Evolutionary conservation across 2,888 invertebrate species (phyloP), one percentile per base, ranked within the genome.

Genomic region (Phytoseiulus persimilis): DNA sequence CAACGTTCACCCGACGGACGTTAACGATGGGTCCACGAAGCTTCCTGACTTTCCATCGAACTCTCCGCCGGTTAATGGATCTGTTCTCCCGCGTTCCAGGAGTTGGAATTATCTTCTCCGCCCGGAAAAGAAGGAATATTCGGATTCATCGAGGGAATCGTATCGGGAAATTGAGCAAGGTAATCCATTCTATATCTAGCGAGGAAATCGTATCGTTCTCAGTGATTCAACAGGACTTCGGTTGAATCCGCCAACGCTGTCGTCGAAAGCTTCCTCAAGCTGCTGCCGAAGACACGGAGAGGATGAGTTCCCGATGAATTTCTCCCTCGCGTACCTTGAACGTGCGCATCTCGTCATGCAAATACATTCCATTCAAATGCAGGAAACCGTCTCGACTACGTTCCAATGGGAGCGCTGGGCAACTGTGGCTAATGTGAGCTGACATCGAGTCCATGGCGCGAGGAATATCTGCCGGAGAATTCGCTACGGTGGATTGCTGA

Each of bases 281-380:
- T 87, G 87, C 18, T n/a, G 31, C 3, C 31, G 32, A 9, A 11
- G 84, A 23, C 39, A 33, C 33, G 87, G 5, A 31, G 18, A 33
- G 31, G 87, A 32, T n/a, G 87, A 87, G 33, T 87, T 87, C 45
- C 33, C 33, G 33, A 39, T 83, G 83, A 33, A 39, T 87, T 87
- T 32, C 14, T 87, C 45, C 6, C 33, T 83, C 33, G 2, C 65
- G 65, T 9, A 6, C 39, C 39, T 9, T 23, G 65, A 65, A 28
- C 65, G 65, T 1, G 65, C 18, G 46, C n/a, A n/a, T n/a, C n/a
- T 65, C 18, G 9, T 23, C 65, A 18, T 39, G 39, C 65, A 23
- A 18, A 65, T 11, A 23, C 65, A 65, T 65, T 65, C 65, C 65
- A 11, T 65, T 65, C 65, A 65, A 65, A 18, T 2, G 65, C 65